phyloP scores from a whole-genome alignment of 2,113 vertebrate species.

The Pholis gunnellus region DNA sequence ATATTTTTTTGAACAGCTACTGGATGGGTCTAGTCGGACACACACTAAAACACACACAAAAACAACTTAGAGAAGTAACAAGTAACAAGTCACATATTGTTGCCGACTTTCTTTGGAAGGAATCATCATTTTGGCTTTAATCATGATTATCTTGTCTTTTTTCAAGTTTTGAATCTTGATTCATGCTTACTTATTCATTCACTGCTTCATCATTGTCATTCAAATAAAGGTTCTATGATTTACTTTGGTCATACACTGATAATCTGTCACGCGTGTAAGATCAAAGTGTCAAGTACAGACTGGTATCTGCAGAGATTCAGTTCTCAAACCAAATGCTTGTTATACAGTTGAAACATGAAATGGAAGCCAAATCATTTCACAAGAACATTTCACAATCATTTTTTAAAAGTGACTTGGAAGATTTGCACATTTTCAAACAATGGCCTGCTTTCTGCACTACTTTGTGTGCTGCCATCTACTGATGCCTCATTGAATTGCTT shows the following conservation, averaged over 20 bases:
- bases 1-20: slow-evolving; percentile 73
- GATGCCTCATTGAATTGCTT: slow-evolving; percentile 37
- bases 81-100: slow-evolving; percentile 45
- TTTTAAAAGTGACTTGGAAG: not conserved
- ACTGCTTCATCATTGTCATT: not conserved
- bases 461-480: slow-evolving; percentile 76
- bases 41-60: slow-evolving; percentile 11
- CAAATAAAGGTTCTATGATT: not conserved
- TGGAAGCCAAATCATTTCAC: not conserved
- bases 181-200: not conserved
- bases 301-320: not conserved
- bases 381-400: not conserved
- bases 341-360: not conserved
- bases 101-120: slow-evolving; percentile 21
- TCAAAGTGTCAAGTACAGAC: not conserved
- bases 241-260: not conserved
- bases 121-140: slow-evolving; percentile 21
- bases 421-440: slow-evolving; percentile 2
- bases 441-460: not conserved
- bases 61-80: slow-evolving; percentile 27
- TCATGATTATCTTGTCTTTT: slow-evolving; percentile 1
- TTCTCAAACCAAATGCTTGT: not conserved
- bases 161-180: not conserved
- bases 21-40: slow-evolving; percentile 56
- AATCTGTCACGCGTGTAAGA: not conserved